Base-by-base conservation (phyloP, 2,797 vertebrate genomes). In the Urophycis tenuis region DNA sequence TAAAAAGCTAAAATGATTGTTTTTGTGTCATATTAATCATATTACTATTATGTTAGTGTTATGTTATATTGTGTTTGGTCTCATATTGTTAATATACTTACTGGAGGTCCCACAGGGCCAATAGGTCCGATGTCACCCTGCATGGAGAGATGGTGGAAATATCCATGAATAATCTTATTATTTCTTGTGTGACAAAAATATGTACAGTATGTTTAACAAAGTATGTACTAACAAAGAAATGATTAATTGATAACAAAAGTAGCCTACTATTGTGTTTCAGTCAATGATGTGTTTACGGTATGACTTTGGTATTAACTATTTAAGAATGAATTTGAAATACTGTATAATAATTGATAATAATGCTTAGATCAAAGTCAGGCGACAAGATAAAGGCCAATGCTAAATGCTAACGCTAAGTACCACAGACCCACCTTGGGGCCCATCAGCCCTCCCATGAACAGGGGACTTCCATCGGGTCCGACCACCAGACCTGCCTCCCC, bases 401-500 rank as follows among this genome's bases (percentile, higher is more conserved):
- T 11, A 29, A 29, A 29, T 67, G 60, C 60, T 67, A 71, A 33
- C 2, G 69, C 69, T 22, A 31, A 30, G 25, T 17, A 32, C 14
- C 67, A 15, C 19, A 73, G 31, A 80, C 87, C 86, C 71, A 93
- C 94, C 89, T 91, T 93, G 1, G 74, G 75, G 64, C 92, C 92
- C 6, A 64, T 31, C 3, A 87, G 30, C 5, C 89, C 90, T 7
- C 87, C 87, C 64, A 87, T 77, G 78, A 85, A 79, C 12, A 90
- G 71, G 32, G 86, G 83, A 71, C 83, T 92, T 81, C 96, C 95
- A 7, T 98, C 95, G 0, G 95, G 92, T 77, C 94, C 89, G 4
- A 95, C 83, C 35, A 95, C 81, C 9, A 90, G 71, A 0, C 96
- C 96, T 0, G 96, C 92, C 71, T 98, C 97, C 1, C 97, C 97